Percentiles rank a stretch among this genome's conserved stretches.
These are phyloP conservation scores for Ivindomyrus marchei DNA, from an alignment of 2,113 vertebrate species.

Conservation along the genomic window DNA sequence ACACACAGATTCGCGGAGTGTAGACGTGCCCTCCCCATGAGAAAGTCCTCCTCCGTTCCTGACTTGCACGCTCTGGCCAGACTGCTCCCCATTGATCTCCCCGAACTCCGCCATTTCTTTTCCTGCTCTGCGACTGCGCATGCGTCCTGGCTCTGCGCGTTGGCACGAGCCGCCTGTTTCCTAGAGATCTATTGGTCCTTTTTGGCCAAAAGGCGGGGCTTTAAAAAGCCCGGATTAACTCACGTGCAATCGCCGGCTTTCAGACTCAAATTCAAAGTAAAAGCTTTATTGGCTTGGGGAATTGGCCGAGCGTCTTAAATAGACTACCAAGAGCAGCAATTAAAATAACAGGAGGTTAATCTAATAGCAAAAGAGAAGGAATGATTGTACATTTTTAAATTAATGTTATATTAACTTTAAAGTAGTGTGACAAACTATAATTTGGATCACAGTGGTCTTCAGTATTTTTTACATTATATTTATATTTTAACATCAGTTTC, in stretches of 20 bases:
- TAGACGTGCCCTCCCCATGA: conserved; percentile 23
- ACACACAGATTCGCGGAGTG: conserved; percentile 41
- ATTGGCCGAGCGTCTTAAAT: neutral
- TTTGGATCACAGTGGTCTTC: neutral
- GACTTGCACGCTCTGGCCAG: conserved; percentile 16
- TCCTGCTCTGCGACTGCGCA: neutral
- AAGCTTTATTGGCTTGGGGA: neutral
- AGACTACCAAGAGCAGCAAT: conserved; percentile 22
- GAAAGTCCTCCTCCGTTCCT: conserved; percentile 12
- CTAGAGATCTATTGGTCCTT: neutral
- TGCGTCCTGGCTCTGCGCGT: conserved; percentile 46
- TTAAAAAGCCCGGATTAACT: neutral
- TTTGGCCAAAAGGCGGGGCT: neutral
- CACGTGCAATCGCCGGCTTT: neutral
- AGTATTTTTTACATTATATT: neutral
- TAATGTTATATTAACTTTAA: neutral
- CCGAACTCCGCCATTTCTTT: conserved; percentile 51
- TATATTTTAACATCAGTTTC: neutral
- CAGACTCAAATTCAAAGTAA: neutral
- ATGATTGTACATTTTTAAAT: neutral
- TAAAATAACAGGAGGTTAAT: neutral
- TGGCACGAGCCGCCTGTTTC: neutral
- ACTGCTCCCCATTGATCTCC: conserved; percentile 21
- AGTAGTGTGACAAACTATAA: neutral
- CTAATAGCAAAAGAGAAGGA: neutral